Evolutionary conservation across 2,888 invertebrate genomes (phyloP), one percentile per base, ranked within the genome.

Genomic region (Drosophila paramelanica): DNA sequence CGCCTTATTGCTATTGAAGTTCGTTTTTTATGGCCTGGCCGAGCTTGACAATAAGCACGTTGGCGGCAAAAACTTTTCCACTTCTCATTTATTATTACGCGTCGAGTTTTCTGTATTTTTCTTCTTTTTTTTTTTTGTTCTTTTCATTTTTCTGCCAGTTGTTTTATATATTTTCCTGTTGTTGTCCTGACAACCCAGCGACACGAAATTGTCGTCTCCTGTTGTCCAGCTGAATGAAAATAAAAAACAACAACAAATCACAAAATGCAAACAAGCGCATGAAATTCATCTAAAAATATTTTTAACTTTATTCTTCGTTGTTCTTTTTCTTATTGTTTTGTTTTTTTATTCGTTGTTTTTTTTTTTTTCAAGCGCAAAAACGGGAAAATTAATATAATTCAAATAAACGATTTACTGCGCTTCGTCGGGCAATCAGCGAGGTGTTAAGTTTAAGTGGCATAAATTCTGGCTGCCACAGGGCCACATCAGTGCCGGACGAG

Each of bases 1-100:
- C 88, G 84, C 84, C 89, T 84, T 84, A 87, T 83, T 88, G 89
- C 89, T 78, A 89, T 84, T 88, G 89, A 84, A 89, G 84, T 89
- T 89, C 69, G 84, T 89, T 89, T 88, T 85, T 85, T 85, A 85
- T 81, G 89, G 84, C 81, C 84, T 68, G 82, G 72, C 77, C 85
- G 77, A 81, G 89, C 83, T 88, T 84, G 85, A 89, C 85, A 86
- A 89, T 89, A 88, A 86, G 89, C 88, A 88, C 83, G 89, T 72
- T 70, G 86, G 88, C 79, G 72, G 82, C 79, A 79, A 81, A 86
- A 86, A 86, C 73, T 86, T 86, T 86, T 86, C 89, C 89, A 86
- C 85, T 86, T 89, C 79, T 84, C 85, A 85, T 86, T 86, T 86
- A 88, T 89, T 89, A 89, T 89, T 84, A 81, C 88, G 76, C 87